phyloP scores from a whole-genome alignment of 2,113 vertebrate species.

The Albula goreensis region DNA sequence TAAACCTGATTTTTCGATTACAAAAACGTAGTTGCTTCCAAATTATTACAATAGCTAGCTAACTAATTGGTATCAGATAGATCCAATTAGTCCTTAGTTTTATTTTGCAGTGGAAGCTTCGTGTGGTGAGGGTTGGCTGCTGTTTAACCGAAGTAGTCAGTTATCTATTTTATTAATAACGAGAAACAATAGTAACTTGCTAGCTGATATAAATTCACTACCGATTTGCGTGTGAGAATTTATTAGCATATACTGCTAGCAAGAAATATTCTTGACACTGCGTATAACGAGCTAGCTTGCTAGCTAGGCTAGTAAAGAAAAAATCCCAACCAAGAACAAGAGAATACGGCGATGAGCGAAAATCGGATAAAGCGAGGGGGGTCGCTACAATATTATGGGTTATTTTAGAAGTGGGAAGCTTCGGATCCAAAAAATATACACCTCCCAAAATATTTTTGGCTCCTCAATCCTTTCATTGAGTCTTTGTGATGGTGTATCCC shows the following conservation, averaged over 20 bases:
- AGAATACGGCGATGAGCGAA: conserved; percentile 45
- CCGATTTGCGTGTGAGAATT: conserved; percentile 19
- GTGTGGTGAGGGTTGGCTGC: conserved; percentile 14
- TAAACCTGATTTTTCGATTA: conserved; percentile 1
- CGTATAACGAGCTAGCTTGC: conserved; percentile 22
- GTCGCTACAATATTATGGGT: conserved; percentile 50
- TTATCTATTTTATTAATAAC: conserved; percentile 24
- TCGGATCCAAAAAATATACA: conserved; percentile 50
- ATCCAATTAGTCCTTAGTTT: conserved; percentile 58
- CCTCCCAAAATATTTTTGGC: conserved; percentile 57
- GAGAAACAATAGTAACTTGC: conserved; percentile 16
- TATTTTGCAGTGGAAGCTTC: conserved; percentile 47
- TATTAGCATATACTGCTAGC: conserved; percentile 26
- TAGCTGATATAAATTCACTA: conserved; percentile 36
- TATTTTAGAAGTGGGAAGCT: conserved; percentile 56
- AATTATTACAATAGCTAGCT: conserved; percentile 25
- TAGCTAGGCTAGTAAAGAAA: background rate
- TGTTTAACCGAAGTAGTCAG: background rate
- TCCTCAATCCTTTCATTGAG: conserved; percentile 66
- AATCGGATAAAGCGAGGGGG: conserved; percentile 48
- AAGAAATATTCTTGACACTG: conserved; percentile 31
- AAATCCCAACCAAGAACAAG: conserved; percentile 37
- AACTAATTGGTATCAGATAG: conserved; percentile 47
- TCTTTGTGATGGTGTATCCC: conserved; percentile 65
- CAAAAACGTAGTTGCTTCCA: background rate